A percentile compares a stretch with the other conserved stretches of the same genome.
phyloP scores from a whole-genome alignment of 1,140 invertebrate species.

The Caenorhabditis inopinata region DNA sequence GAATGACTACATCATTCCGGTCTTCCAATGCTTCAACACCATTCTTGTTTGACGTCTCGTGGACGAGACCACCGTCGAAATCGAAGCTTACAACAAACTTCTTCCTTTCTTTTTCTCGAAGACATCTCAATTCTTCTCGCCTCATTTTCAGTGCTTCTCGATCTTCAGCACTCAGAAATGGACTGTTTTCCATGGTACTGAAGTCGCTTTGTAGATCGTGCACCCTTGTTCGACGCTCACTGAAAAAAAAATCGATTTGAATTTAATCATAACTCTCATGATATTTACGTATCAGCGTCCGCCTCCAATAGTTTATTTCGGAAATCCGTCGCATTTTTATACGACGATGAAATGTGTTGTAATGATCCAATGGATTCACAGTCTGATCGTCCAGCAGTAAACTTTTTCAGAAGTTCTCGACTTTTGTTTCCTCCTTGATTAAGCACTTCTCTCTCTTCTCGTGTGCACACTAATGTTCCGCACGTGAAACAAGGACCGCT shows the following conservation, averaged over 20 bases:
- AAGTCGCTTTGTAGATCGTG: slow-evolving; percentile 62
- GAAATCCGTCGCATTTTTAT: slow-evolving; percentile 48
- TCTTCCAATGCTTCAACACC: background rate
- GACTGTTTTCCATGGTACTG: slow-evolving; percentile 53
- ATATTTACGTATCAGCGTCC: slow-evolving; percentile 50
- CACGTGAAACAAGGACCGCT: slow-evolving; percentile 92
- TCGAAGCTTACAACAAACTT: slow-evolving; percentile 46
- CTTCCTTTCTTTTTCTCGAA: slow-evolving; percentile 40
- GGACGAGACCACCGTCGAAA: slow-evolving; percentile 46
- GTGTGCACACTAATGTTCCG: slow-evolving; percentile 74
- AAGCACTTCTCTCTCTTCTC: slow-evolving; percentile 55
- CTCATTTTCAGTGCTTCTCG: slow-evolving; percentile 68
- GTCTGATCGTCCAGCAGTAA: slow-evolving; percentile 11
- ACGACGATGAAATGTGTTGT: background rate
- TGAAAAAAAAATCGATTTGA: slow-evolving; percentile 43
- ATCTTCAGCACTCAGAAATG: slow-evolving; percentile 51
- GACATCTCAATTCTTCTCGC: slow-evolving; percentile 56
- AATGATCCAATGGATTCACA: background rate
- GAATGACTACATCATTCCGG: slow-evolving; percentile 41
- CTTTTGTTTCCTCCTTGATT: slow-evolving; percentile 46
- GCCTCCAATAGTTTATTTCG: slow-evolving; percentile 52
- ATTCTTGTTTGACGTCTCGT: background rate
- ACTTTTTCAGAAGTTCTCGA: slow-evolving; percentile 37
- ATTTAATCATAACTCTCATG: background rate
- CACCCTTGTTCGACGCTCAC: slow-evolving; percentile 50